Evolutionary conservation across 2,888 invertebrate species (phyloP), one percentile per base, ranked within the genome.

Genomic region (Cremastinae sp.): DNA sequence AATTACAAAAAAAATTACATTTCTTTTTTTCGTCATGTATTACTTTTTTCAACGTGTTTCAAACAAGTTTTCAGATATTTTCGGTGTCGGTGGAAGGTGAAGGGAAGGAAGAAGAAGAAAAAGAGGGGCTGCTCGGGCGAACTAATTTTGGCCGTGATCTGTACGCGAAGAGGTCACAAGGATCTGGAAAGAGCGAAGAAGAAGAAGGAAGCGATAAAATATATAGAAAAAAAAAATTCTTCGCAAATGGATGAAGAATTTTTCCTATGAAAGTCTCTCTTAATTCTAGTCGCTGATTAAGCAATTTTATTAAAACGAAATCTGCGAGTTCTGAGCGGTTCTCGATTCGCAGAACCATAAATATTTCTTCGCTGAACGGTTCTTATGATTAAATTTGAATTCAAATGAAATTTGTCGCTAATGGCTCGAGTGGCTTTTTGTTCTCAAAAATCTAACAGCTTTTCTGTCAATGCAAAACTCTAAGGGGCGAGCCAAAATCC

Each of bases 141-240:
- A 72, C 79, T 79, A 79, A 79, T 78, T 79, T 79, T 79, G 74
- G 72, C 74, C 53, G 41, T 75, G 75, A 75, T 74, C 75, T 61
- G 53, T 55, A 66, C 62, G 41, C 47, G 10, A 45, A 43, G 64
- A 66, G 73, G 73, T 73, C 71, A 75, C 65, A 65, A 74, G 73
- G 18, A 61, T 64, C 47, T 35, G 55, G 55, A 45, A 35, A 47
- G 43, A 39, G 12, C n/a, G 28, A 49, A 56, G 51, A 53, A 12
- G 20, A 45, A 14, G 41, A 39, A 8, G 9, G 14, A 59, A 55
- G 35, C 71, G 66, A 64, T 47, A 53, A 61, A 43, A 39, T 18
- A 4, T 1, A 18, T 41, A 9, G 2, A 16, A 39, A 22, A 14
- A 43, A 59, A 45, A 20, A 20, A 7, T n/a, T 5, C 8, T 14